phyloP scores from a whole-genome alignment of 2,888 invertebrate species.

The Apocheima hispidaria region DNA sequence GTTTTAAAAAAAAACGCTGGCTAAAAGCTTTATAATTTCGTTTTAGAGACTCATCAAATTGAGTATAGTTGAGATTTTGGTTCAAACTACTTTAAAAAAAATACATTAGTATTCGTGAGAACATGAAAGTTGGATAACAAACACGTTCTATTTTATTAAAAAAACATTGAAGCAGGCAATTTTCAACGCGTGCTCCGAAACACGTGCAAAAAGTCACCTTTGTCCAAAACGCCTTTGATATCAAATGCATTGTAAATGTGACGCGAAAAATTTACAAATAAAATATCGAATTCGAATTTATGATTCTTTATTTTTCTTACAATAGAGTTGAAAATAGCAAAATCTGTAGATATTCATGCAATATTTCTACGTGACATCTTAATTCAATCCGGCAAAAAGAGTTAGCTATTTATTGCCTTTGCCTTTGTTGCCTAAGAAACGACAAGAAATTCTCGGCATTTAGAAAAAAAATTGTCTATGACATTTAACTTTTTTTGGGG shows the following conservation, averaged over 20 bases:
- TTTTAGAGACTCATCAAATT: too few species aligned
- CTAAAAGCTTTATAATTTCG: too few species aligned
- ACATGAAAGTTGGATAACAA: not conserved
- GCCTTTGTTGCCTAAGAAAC: constrained; percentile 32
- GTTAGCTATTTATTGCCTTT: constrained; percentile 28
- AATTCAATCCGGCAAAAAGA: constrained; percentile 24
- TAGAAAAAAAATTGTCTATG: constrained; percentile 20
- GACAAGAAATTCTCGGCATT: constrained; percentile 23
- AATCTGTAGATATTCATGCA: not conserved
- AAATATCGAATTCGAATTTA: constrained; percentile 19
- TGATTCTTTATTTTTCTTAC: constrained; percentile 9
- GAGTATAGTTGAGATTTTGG: too few species aligned
- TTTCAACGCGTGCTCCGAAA: constrained; percentile 76
- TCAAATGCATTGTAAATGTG: constrained; percentile 53
- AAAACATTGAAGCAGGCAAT: constrained; percentile 50
- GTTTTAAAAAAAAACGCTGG: not conserved
- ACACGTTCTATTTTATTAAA: not conserved
- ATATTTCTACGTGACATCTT: constrained; percentile 25
- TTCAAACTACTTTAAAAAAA: too few species aligned
- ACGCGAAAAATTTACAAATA: constrained; percentile 61
- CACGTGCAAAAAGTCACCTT: constrained; percentile 66
- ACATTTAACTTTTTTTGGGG: constrained; percentile 37
- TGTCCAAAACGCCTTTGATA: constrained; percentile 69
- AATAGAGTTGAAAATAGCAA: constrained; percentile 31
- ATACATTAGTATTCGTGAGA: too few species aligned